Conservation (phyloP, 2,888 invertebrate genomes). For the Anthrax anthrax region DNA sequence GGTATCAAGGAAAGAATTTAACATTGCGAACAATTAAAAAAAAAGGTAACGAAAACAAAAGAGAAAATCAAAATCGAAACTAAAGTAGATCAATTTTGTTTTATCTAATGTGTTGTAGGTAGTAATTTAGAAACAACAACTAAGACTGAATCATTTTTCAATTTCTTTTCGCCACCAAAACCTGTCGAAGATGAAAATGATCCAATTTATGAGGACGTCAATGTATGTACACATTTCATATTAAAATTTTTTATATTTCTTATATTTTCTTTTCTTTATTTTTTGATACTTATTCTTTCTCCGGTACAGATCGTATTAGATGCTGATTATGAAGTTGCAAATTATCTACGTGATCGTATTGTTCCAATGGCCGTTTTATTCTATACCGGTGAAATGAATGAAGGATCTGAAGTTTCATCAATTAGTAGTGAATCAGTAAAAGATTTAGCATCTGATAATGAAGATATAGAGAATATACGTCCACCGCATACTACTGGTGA, state of each 20-base stretch:
- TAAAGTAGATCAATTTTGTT: no score
- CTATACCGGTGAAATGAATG: conserved; percentile 74
- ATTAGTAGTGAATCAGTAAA: conserved; percentile 2
- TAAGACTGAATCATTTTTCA: conserved; percentile 76
- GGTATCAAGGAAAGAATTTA: conserved; percentile 72
- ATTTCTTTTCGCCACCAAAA: conserved; percentile 70
- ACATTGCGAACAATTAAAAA: conserved; percentile 46
- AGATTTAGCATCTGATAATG: not conserved
- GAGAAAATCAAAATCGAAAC: conserved; percentile 4
- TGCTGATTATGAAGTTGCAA: conserved; percentile 94
- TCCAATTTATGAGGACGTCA: conserved; percentile 22
- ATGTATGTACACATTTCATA: no score
- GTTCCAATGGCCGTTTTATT: conserved; percentile 90
- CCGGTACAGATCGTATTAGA: conserved; percentile 25
- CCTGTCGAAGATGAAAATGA: conserved; percentile 22
- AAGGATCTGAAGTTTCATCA: conserved; percentile 26
- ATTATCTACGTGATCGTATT: conserved; percentile 89
- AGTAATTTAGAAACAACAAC: conserved; percentile 36
- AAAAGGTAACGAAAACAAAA: no score
- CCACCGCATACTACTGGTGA: no score
- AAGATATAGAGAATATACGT: no score
- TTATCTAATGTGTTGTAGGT: no score
- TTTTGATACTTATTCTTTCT: not conserved
- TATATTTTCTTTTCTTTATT: no score
- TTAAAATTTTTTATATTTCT: no score